phyloP scores from a whole-genome alignment of 2,888 invertebrate species.

The Xestia rhomboidea region DNA sequence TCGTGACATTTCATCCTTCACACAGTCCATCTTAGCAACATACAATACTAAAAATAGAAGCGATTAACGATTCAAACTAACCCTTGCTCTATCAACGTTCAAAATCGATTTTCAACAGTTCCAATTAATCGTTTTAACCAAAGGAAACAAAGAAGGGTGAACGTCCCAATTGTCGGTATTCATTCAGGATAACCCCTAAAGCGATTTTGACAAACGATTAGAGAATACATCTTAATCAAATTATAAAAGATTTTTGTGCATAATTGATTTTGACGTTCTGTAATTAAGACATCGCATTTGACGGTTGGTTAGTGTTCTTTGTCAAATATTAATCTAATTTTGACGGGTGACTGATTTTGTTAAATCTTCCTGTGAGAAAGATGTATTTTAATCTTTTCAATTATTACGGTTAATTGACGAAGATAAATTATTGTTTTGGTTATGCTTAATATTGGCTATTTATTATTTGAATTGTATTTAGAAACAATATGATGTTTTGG shows the following conservation, averaged over 20 bases:
- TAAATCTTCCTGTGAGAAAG: constrained; percentile 77
- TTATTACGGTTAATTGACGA: constrained; percentile 50
- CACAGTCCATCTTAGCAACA: too few relatives aligned
- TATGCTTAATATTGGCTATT: constrained; percentile 24
- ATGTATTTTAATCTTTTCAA: constrained; percentile 52
- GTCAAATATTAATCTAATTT: constrained; percentile 80
- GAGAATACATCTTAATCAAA: constrained; percentile 86
- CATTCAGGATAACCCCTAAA: constrained; percentile 64
- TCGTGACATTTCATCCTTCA: too few relatives aligned
- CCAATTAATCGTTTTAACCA: constrained; percentile 66
- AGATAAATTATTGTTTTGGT: constrained; percentile 60
- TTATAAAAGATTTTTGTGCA: constrained; percentile 76
- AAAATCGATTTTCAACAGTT: constrained; percentile 57
- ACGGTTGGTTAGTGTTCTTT: constrained; percentile 79
- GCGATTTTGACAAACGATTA: constrained; percentile 81
- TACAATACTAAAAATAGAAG: constrained; percentile 14
- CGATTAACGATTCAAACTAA: constrained; percentile 20
- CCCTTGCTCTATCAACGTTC: constrained; percentile 47
- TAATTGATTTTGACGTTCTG: constrained; percentile 86
- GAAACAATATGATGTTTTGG: constrained; percentile 1
- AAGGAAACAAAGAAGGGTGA: constrained; percentile 65
- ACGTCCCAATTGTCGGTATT: constrained; percentile 59
- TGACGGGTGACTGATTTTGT: constrained; percentile 78
- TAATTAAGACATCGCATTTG: constrained; percentile 70
- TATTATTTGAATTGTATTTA: constrained; percentile 19